Conservation (phyloP, 2,888 invertebrate species). For the Macaria notata region DNA sequence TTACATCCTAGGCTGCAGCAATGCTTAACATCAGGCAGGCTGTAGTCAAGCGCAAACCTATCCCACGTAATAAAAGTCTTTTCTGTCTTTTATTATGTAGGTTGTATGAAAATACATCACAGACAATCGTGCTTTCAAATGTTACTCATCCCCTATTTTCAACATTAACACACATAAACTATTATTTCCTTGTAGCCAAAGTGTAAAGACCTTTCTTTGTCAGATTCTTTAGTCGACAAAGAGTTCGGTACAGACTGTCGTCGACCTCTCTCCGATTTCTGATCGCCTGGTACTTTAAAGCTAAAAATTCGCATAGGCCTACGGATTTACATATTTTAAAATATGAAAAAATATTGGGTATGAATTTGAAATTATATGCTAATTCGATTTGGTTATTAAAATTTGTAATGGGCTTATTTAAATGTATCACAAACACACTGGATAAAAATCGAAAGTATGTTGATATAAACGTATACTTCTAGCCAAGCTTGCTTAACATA, state of each 20-base stretch:
- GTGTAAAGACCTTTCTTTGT: slow-evolving; percentile 21
- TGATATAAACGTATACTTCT: too few relatives aligned
- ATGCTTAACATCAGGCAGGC: too few relatives aligned
- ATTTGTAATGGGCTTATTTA: too few relatives aligned
- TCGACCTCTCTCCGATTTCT: slow-evolving; percentile 21
- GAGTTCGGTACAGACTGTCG: slow-evolving; percentile 21
- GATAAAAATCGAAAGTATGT: too few relatives aligned
- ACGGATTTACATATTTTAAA: neutral
- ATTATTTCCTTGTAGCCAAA: neutral
- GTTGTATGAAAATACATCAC: too few relatives aligned
- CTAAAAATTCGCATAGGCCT: slow-evolving; percentile 14
- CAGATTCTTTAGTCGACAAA: slow-evolving; percentile 13
- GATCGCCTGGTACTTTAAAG: slow-evolving; percentile 25
- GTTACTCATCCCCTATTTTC: slow-evolving; percentile 19
- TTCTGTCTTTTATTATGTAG: too few relatives aligned
- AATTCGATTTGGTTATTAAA: neutral
- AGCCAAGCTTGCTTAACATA: too few relatives aligned
- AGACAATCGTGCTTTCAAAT: too few relatives aligned
- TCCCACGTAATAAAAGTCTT: too few relatives aligned
- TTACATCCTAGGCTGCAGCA: too few relatives aligned
- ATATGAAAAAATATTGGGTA: neutral
- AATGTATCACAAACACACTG: too few relatives aligned
- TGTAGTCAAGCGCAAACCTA: too few relatives aligned
- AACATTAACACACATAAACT: neutral
- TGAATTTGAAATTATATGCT: neutral